Percentiles rank a stretch among this genome's conserved stretches.
phyloP scores from a whole-genome alignment of 2,113 vertebrate species.

The Athene noctua region DNA sequence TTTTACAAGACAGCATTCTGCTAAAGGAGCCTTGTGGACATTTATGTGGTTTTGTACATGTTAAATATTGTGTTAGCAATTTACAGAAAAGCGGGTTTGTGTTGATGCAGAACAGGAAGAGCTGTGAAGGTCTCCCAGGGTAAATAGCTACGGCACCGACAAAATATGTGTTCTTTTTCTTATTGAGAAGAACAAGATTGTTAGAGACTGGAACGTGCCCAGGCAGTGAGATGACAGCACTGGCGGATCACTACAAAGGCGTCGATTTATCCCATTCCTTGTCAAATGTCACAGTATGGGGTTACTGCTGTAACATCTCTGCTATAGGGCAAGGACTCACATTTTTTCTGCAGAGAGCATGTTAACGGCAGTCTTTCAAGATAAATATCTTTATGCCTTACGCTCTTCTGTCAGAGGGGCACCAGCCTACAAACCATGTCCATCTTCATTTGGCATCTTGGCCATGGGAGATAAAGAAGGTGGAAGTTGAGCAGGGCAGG shows the following conservation, averaged over 20 bases:
- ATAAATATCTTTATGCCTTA: background rate
- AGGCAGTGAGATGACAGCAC: background rate
- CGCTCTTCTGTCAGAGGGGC: background rate
- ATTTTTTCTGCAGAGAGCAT: background rate
- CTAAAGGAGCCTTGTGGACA: background rate
- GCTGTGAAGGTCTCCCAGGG: background rate
- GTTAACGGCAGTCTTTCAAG: background rate
- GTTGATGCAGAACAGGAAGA: background rate
- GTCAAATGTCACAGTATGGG: accelerated
- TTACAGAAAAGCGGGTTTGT: background rate
- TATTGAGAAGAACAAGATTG: background rate
- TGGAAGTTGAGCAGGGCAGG: background rate
- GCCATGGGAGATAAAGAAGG: background rate
- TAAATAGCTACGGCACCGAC: background rate
- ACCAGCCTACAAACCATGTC: background rate
- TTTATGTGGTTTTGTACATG: accelerated
- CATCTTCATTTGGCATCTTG: background rate
- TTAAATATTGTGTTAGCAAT: background rate
- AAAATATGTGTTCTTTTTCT: background rate
- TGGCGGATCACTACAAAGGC: background rate
- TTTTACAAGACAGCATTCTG: background rate
- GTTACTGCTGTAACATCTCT: background rate
- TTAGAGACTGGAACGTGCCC: background rate
- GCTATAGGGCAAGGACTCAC: background rate
- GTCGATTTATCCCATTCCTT: background rate